phyloP scores from a whole-genome alignment of 1,140 invertebrate species.

The Zaprionus nigranus region DNA sequence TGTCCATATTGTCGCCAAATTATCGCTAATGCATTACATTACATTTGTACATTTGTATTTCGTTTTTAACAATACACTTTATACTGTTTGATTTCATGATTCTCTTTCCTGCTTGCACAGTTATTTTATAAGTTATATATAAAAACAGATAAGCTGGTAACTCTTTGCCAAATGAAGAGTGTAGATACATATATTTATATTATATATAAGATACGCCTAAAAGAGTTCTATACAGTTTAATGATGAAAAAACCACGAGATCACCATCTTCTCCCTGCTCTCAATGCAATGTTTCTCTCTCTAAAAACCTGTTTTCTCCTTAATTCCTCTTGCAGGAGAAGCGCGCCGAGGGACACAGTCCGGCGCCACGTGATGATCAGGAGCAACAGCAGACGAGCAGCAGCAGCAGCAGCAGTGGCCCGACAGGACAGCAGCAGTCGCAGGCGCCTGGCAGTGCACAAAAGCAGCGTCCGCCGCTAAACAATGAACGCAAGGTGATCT shows the following conservation, averaged over 20 bases:
- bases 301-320: not conserved
- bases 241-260: not conserved
- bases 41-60: too few species aligned
- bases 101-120: too few species aligned
- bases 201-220: too few species aligned
- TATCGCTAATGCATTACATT: too few species aligned
- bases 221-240: not conserved
- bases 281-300: not conserved
- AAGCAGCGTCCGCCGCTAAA: constrained; percentile 53
- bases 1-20: too few species aligned
- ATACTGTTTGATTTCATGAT: too few species aligned
- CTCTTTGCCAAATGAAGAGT: too few species aligned
- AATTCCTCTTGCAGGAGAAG: constrained; percentile 59
- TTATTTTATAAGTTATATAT: too few species aligned
- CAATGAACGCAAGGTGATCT: constrained; percentile 80
- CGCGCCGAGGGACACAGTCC: constrained; percentile 70
- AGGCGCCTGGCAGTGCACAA: constrained; percentile 35
- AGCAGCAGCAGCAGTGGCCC: not conserved
- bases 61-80: too few species aligned
- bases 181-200: too few species aligned
- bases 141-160: too few species aligned
- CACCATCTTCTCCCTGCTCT: not conserved
- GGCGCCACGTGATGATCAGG: constrained; percentile 53
- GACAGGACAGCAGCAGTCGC: not conserved
- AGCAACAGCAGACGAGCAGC: constrained; percentile 18